Conservation (phyloP, 2,113 vertebrate species). For the Hemicordylus capensis region DNA sequence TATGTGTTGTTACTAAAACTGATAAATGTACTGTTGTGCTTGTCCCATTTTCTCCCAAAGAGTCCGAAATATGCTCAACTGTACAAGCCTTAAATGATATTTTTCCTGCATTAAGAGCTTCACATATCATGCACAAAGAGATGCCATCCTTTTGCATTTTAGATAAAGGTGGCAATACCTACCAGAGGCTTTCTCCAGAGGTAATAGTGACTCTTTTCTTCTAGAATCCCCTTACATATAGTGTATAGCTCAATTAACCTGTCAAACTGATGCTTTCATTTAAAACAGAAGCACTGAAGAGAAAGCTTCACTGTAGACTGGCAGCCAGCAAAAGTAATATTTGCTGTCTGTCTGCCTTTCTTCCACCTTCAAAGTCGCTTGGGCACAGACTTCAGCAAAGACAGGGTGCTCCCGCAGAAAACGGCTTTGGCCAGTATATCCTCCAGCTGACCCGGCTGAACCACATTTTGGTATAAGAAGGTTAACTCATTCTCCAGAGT, state of each 20-base stretch:
- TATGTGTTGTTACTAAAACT: conserved; percentile 52
- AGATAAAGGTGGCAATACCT: conserved; percentile 30
- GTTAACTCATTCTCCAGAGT: rapidly evolving
- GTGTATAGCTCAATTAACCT: conserved; percentile 39
- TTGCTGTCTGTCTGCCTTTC: rapidly evolving
- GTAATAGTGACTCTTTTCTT: neutral
- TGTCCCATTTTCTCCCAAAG: conserved; percentile 26
- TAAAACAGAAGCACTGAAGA: neutral
- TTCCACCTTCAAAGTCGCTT: neutral
- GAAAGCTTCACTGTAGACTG: neutral
- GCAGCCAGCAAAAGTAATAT: neutral
- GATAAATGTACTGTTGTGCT: conserved; percentile 30
- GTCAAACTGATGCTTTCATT: conserved; percentile 25
- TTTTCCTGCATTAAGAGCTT: neutral
- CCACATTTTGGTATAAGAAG: neutral
- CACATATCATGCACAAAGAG: conserved; percentile 25
- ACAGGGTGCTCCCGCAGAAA: neutral
- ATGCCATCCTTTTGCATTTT: conserved; percentile 10
- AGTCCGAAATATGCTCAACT: conserved; percentile 52
- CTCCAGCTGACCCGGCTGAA: neutral
- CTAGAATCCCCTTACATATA: conserved; percentile 1
- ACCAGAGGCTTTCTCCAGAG: neutral
- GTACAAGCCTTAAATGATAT: neutral
- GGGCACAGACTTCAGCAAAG: rapidly evolving
- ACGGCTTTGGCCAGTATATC: rapidly evolving